Conservation (phyloP, 2,797 vertebrate species). For the Gila robusta region DNA sequence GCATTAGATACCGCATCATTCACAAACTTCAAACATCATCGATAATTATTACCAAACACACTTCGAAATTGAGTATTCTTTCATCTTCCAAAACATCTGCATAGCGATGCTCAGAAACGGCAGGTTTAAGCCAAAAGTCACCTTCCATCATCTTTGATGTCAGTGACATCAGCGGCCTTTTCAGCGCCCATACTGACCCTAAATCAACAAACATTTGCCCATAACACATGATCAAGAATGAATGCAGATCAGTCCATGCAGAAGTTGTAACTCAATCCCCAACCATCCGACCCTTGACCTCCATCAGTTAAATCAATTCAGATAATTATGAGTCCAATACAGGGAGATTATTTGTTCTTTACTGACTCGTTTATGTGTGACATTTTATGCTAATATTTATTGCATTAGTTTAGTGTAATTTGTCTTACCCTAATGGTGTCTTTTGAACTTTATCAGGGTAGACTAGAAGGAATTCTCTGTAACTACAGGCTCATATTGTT, state of each 20-base stretch:
- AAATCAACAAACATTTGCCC: slow-evolving; percentile 52
- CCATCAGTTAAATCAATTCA: slow-evolving; percentile 30
- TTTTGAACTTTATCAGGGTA: neutral
- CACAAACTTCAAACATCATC: neutral
- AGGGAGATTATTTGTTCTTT: slow-evolving; percentile 6
- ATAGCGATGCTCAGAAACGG: slow-evolving; percentile 7
- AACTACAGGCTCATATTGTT: neutral
- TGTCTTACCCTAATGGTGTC: neutral
- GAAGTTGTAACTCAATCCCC: slow-evolving; percentile 29
- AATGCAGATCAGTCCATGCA: slow-evolving; percentile 38
- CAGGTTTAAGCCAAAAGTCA: slow-evolving; percentile 35
- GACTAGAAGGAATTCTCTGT: neutral
- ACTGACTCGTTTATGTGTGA: neutral
- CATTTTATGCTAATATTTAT: neutral
- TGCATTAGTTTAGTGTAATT: slow-evolving; percentile 8
- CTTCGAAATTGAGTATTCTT: neutral
- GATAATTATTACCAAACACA: slow-evolving; percentile 2
- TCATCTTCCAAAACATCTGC: slow-evolving; percentile 20
- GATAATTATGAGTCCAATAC: neutral
- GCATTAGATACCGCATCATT: neutral
- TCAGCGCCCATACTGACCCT: slow-evolving; percentile 27
- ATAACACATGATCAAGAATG: slow-evolving; percentile 49
- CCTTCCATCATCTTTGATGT: slow-evolving; percentile 56
- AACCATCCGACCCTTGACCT: slow-evolving; percentile 30
- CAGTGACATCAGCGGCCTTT: slow-evolving; percentile 21